A percentile compares a stretch with the other conserved stretches of the same genome.
Evolutionary conservation across 2,888 invertebrate species (phyloP).

Genomic region (Xanthorhoe designata): DNA sequence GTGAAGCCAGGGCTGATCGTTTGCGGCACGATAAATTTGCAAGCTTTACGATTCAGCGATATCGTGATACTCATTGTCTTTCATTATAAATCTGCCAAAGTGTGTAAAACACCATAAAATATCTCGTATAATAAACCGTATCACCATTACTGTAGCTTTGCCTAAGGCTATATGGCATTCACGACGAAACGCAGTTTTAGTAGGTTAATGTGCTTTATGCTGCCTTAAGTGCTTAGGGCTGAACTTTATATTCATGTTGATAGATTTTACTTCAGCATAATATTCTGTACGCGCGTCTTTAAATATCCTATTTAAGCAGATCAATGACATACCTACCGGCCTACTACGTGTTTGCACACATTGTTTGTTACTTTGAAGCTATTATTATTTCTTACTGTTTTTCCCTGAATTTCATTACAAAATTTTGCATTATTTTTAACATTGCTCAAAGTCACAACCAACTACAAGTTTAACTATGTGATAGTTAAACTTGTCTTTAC

Average conservation of each 20-base stretch:
- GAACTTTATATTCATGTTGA: background rate
- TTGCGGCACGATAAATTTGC: slow-evolving; percentile 1
- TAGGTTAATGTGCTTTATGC: slow-evolving; percentile 9
- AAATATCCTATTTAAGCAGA: no score
- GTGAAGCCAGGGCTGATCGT: no score
- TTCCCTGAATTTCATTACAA: no score
- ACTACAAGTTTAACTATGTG: no score
- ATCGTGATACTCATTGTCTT: background rate
- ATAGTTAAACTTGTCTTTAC: no score
- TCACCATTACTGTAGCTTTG: slow-evolving; percentile 6
- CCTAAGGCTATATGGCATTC: slow-evolving; percentile 6
- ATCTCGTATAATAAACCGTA: background rate
- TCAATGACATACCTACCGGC: no score
- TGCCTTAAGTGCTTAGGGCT: slow-evolving; percentile 1
- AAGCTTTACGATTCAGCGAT: background rate
- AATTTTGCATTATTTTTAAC: no score
- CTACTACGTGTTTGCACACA: no score
- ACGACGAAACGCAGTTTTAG: slow-evolving; percentile 7
- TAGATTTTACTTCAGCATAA: background rate
- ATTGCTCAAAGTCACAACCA: no score
- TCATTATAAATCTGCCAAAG: background rate
- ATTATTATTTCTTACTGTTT: no score
- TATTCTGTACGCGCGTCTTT: background rate
- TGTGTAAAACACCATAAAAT: background rate
- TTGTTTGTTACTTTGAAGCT: no score